Percentiles rank a stretch among this genome's conserved stretches.
Conservation (phyloP, 2,888 invertebrate genomes). For the Drosophila emarginata region DNA sequence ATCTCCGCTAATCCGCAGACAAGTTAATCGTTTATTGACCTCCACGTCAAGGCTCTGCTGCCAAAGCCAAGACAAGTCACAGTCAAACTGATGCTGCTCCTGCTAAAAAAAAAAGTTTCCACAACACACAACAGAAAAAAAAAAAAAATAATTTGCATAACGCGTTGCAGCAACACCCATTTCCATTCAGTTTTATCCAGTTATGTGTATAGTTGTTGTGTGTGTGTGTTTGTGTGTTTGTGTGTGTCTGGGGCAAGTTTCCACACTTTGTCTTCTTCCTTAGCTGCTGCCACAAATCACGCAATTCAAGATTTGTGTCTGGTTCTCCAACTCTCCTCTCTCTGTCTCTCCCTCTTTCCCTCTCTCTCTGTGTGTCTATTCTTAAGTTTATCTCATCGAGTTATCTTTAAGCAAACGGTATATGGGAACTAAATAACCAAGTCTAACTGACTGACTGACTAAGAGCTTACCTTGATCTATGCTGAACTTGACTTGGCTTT, state of each 20-base stretch:
- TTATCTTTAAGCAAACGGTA: constrained; percentile 6
- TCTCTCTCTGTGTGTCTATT: background rate
- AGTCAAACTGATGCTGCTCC: constrained; percentile 4
- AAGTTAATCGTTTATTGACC: constrained; percentile 75
- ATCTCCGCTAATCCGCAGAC: constrained; percentile 61
- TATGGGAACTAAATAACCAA: constrained; percentile 1
- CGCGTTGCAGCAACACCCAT: constrained; percentile 37
- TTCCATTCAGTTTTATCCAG: constrained; percentile 8
- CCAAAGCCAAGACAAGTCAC: constrained; percentile 4
- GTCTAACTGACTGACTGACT: constrained; percentile 5
- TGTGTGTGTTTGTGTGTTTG: constrained; percentile 17
- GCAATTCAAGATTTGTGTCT: constrained; percentile 40
- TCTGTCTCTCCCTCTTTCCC: background rate
- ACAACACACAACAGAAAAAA: background rate
- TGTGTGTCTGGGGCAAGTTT: constrained; percentile 11
- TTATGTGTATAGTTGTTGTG: background rate
- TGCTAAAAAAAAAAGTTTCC: constrained; percentile 3
- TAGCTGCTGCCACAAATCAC: constrained; percentile 36
- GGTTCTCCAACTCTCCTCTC: background rate
- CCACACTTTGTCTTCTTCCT: constrained; percentile 5
- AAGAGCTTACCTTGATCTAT: constrained; percentile 9
- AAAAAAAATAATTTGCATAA: constrained; percentile 60
- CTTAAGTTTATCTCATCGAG: constrained; percentile 27
- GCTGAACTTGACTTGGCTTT: background rate
- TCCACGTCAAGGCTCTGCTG: constrained; percentile 29